Conservation (phyloP, 2,888 invertebrate species). For the Brachypalpus laphriformis region DNA sequence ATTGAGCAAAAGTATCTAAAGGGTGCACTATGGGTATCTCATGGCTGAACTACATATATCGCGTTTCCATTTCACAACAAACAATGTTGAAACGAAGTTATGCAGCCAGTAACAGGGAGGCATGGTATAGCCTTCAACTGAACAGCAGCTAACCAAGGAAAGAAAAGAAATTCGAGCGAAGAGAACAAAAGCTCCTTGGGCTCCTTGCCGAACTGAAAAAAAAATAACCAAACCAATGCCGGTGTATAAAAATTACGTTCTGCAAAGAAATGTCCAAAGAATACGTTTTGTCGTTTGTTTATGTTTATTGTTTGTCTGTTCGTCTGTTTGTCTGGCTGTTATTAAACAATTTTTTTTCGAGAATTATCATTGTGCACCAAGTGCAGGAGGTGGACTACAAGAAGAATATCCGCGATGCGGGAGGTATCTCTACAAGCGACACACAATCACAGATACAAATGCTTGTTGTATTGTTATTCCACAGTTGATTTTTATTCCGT, state of each 20-base stretch:
- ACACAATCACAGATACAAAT: conserved; percentile 41
- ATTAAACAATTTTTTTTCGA: conserved; percentile 67
- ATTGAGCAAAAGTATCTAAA: conserved; percentile 65
- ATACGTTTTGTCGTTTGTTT: conserved; percentile 74
- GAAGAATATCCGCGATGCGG: conserved; percentile 61
- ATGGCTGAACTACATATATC: conserved; percentile 71
- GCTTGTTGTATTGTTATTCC: conserved; percentile 53
- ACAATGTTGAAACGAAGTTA: conserved; percentile 48
- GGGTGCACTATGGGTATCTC: conserved; percentile 69
- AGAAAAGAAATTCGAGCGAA: conserved; percentile 71
- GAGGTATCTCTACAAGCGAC: conserved; percentile 63
- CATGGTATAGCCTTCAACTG: conserved; percentile 44
- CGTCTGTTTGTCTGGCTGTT: conserved; percentile 68
- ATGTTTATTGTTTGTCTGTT: conserved; percentile 73
- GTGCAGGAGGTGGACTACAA: neutral
- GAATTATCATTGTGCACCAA: conserved; percentile 53
- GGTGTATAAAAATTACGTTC: conserved; percentile 67
- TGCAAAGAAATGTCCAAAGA: conserved; percentile 67
- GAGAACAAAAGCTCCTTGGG: conserved; percentile 68
- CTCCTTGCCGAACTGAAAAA: conserved; percentile 19
- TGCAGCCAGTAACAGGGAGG: conserved; percentile 47
- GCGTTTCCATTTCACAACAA: conserved; percentile 62
- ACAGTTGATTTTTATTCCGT: conserved; percentile 49
- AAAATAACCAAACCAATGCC: neutral
- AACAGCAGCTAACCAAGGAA: conserved; percentile 47